Base-by-base conservation (phyloP, 1,140 invertebrate species). In the Drosophila auraria region DNA sequence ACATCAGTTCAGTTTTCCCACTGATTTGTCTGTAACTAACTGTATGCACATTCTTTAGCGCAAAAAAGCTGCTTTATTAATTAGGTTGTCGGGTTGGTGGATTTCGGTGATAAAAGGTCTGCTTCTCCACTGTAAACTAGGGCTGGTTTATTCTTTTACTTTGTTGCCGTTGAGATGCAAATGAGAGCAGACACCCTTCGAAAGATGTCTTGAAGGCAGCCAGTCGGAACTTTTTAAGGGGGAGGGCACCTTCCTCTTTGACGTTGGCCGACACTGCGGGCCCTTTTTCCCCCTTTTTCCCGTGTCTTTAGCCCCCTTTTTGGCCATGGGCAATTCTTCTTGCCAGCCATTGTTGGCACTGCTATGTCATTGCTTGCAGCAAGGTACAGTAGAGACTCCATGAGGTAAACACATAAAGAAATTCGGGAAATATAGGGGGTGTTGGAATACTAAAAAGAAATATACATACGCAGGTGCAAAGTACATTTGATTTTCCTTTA, bases 301-400 rank as follows among this genome's bases (percentile, higher is more conserved):
- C 56, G 27, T 38, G 25, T 27, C 33, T 63, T 23, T 9, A 36
- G 33, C 30, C 23, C 25, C 17, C n/a, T 44, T 40, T 60, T 47
- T 60, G 68, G 54, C 54, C 45, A 38, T 20, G 73, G 59, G 59
- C n/a, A 47, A 51, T 71, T 73, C 71, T 73, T 71, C 71, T 73
- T 73, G 68, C 30, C 71, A 30, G 74, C 57, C 72, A 75, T 75
- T 75, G 71, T 75, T 75, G 72, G 42, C 71, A 27, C 42, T 75
- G 82, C 61, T 65, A 58, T 84, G 82, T 84, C 82, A 84, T 86
- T 84, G 82, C 66, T 86, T 84, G 82, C 66, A 54, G 82, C 69
- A 70, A 82, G 78, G 30, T 49, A 71, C 68, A 71, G 68, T 25
- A 4, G 14, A 8, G 45, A 42, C 38, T 38, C 63, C 56, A 20